Evolutionary conservation across 37 sponge, comb jelly and placozoan species (phyloP).

Genomic region (Spongia lamella): DNA sequence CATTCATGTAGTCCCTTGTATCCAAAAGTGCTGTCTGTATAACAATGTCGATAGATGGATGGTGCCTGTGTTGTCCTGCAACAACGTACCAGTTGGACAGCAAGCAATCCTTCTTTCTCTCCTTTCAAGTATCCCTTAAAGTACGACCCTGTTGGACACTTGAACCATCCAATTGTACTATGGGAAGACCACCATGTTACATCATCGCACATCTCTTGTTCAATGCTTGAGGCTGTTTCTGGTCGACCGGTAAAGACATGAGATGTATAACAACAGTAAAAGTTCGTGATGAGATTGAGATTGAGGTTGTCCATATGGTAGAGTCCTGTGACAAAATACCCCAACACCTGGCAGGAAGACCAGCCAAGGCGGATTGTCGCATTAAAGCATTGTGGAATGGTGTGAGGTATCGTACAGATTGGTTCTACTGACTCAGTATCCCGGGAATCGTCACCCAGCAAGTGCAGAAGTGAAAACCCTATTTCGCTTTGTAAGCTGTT

Average conservation of each 20-base stretch:
- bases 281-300: constrained; percentile 6
- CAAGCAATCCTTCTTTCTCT: not conserved
- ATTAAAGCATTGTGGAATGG: constrained; percentile 13
- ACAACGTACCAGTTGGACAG: constrained; percentile 7
- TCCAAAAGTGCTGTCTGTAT: not conserved
- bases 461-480: no score
- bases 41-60: constrained; percentile 30
- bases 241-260: constrained; percentile 41
- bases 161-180: constrained; percentile 22
- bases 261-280: constrained; percentile 26
- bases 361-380: constrained; percentile 6
- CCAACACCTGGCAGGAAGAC: constrained; percentile 10
- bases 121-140: constrained; percentile 30
- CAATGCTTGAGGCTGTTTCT: not conserved
- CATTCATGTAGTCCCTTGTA: constrained; percentile 15
- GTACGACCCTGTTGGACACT: constrained; percentile 22
- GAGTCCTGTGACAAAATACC: constrained; percentile 35
- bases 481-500: not conserved
- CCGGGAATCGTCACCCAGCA: not conserved
- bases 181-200: constrained; percentile 13
- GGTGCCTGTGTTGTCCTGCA: constrained; percentile 13
- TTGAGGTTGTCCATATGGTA: constrained; percentile 7
- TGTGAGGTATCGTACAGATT: constrained; percentile 1
- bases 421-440: not conserved
- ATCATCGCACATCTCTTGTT: constrained; percentile 18